Evolutionary conservation across 2,113 vertebrate species (phyloP), one percentile per base, ranked within the genome.

Genomic region (Labrus mixtus): DNA sequence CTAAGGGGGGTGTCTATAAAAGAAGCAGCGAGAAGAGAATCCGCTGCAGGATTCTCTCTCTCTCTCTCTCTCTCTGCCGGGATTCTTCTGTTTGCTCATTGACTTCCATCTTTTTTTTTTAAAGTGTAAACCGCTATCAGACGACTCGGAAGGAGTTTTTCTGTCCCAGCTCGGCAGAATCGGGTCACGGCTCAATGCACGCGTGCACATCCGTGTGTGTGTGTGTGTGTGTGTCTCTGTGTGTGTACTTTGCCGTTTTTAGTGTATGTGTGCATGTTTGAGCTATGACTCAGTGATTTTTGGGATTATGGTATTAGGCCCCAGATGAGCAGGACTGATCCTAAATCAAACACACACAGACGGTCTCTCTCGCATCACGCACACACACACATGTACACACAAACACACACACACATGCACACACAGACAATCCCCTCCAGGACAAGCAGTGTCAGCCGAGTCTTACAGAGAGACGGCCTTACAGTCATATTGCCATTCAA

Each of bases 271-370:
- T 88, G 83, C 80, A 77, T 91, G 86, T 90, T 87, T 87, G 84
- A 83, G 90, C 84, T 89, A 84, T 90, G 90, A 91, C 90, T 92
- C 91, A 89, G 90, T 91, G 90, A 89, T 90, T 92, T 93, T 86
- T 62, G 79, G 89, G 91, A 92, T 93, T 93, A 93, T 88, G 80
- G 91, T 91, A 92, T 93, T 91, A 93, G 91, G 82, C 86, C 90
- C 72, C 88, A 92, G 91, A 91, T 92, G 90, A 93, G 89, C 89
- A 88, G 86, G 90, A 85, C 87, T 92, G 87, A 93, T 92, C 90
- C 90, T 75, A 89, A 93, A 87, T 90, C 91, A 90, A 91, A 92
- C 89, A 89, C 91, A 90, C 85, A 89, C 85, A 88, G 81, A 87
- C 77, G 37, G 78, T 62, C 80, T 73, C 80, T 73, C 75, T 81